Evolutionary conservation across 2,113 vertebrate genomes (phyloP), one percentile per base, ranked within the genome.

Genomic region (Syngnathus floridae): DNA sequence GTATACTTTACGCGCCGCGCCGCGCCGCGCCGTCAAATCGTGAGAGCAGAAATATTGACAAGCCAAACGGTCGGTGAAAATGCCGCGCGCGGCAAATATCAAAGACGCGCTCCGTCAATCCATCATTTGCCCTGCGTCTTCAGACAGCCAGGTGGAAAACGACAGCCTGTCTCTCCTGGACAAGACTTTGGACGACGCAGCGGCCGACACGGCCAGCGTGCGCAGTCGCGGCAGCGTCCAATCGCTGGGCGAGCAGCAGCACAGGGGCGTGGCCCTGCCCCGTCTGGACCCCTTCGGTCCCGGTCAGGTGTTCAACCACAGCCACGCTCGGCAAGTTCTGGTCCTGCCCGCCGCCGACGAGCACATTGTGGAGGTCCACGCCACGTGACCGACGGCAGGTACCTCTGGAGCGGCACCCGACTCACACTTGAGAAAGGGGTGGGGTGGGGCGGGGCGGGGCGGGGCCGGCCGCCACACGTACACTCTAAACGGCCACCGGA

Each of bases 121-220:
- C 26, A 31, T 31, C 26, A 31, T 31, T 31, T 31, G 26, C 13
- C 64, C 40, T 11, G 26, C 17, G 0, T 57, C 64, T 58, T 73
- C 91, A 97, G 96, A 98, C 69, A 94, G 95, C 87, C 97, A 94
- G 84, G 92, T 98, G 74, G 96, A 98, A 83, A 99, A 95, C 0
- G 97, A 98, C 86, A 93, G 89, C 58, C 85, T 99, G 1, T 95
- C 95, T 0, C 87, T 99, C 84, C 90, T 98, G 86, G 96, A 98
- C 87, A 94, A 93, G 83, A 89, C 90, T 0, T 73, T 92, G 76
- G 95, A 96, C 0, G 95, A 98, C 35, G 93, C 93, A 80, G 89
- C 69, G 14, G 54, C 26, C 5, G 95, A 96, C 90, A 92, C 91
- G 59, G 88, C 93, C 68, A 95, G 95, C 77, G 72, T 92, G 74